These are phyloP conservation scores for Gnathonemus longibarbis DNA, from an alignment of 2,113 vertebrate genomes.

Conservation along the genomic window DNA sequence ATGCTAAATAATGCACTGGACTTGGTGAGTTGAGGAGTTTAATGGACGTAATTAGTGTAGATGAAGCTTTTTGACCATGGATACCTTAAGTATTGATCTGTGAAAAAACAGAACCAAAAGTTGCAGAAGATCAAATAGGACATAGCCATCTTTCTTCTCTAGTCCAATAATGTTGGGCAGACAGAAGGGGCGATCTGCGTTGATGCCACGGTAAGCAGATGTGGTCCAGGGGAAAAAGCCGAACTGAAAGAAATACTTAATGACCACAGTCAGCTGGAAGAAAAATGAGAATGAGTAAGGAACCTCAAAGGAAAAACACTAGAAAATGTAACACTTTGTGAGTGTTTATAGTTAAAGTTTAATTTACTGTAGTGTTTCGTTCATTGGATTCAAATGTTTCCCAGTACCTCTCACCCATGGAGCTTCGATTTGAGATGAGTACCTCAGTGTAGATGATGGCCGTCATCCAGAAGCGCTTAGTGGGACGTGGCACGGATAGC, in stretches of 20 bases:
- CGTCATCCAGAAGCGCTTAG: slow-evolving; percentile 64
- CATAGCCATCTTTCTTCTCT: slow-evolving; percentile 58
- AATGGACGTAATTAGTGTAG: neutral
- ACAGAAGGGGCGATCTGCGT: slow-evolving; percentile 59
- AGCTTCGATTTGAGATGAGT: neutral
- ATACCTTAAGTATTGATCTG: slow-evolving; percentile 58
- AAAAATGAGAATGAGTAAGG: slow-evolving; percentile 3
- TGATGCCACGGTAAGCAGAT: slow-evolving; percentile 54
- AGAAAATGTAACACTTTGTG: neutral
- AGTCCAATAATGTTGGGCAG: slow-evolving; percentile 59
- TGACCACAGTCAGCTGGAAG: slow-evolving; percentile 59
- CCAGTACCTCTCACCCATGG: neutral
- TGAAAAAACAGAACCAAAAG: slow-evolving; percentile 61
- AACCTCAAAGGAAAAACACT: neutral
- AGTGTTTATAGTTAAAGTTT: neutral
- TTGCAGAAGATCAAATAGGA: slow-evolving; percentile 59
- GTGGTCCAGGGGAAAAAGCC: slow-evolving; percentile 72
- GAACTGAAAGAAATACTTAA: slow-evolving; percentile 72
- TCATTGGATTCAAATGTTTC: neutral
- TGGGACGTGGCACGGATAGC: slow-evolving; percentile 64
- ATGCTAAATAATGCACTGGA: neutral
- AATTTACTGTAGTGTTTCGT: neutral
- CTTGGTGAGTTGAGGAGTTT: neutral
- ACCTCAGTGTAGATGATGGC: slow-evolving; percentile 71
- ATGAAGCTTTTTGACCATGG: neutral